Base-by-base conservation (phyloP, 1,140 invertebrate genomes). In the Drosophila oshimai region DNA sequence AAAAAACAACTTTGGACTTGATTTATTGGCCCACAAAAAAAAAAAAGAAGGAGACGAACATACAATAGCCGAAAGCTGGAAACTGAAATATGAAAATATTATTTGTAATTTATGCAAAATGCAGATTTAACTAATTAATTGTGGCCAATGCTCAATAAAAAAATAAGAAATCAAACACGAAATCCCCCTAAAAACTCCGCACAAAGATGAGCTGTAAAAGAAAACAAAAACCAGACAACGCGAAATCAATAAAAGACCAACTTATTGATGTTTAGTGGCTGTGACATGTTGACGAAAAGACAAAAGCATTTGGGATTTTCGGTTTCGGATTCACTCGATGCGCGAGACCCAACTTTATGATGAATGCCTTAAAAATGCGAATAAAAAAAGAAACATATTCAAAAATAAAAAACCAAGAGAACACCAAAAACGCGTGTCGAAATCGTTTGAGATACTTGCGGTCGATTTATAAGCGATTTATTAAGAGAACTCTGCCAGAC, bases 101-200 rank as follows among this genome's bases (percentile, higher is more conserved):
- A 71, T 87, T 74, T 67, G 79, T 86, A 86, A 86, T 87, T 87
- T 87, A 86, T 86, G 81, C 81, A 86, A 86, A 86, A 86, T 87
- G 81, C 76, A 81, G 81, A 87, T 86, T 86, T 74, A 69, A 12
- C 81, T 87, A 86, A 86, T 86, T 86, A 86, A 86, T 86, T 86
- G 76, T 86, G 72, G 81, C 75, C 81, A 87, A 80, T 77, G 72
- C 74, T 67, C 81, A 87, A 81, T 87, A 84, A 74, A 84, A n/a
- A 81, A 62, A 42, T 57, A 18, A 45, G 34, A 74, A 60, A 75
- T 55, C 20, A 31, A 74, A 67, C 45, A 67, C 44, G 46, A 67
- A 74, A 53, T 58, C 61, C 37, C 68, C 45, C 58, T 67, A 78
- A 83, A 81, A 55, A 60, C 71, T 84, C 83, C 54, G 76, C 80